Conservation (phyloP, 2,888 invertebrate genomes). For the Thymelicus lineola region DNA sequence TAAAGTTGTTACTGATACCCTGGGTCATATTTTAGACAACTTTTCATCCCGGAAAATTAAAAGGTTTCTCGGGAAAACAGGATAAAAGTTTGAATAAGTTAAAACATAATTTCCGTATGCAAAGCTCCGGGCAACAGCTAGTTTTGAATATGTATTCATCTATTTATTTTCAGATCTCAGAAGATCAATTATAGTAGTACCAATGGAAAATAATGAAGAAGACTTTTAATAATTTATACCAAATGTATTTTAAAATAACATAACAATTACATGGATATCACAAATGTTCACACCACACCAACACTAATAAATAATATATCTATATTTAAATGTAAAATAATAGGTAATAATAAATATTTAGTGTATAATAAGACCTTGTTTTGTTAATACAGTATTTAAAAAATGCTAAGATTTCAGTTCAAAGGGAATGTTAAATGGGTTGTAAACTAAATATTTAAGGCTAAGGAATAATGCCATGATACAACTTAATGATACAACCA, state of each 20-base stretch:
- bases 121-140: too few species aligned
- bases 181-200: slow-evolving; percentile 59
- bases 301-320: slow-evolving; percentile 32
- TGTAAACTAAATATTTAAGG: neutral
- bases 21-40: too few species aligned
- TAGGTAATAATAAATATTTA: slow-evolving; percentile 25
- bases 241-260: slow-evolving; percentile 11
- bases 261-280: slow-evolving; percentile 21
- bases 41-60: too few species aligned
- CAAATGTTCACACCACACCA: slow-evolving; percentile 27
- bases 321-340: slow-evolving; percentile 27
- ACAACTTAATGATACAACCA: too few species aligned
- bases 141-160: neutral
- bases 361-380: slow-evolving; percentile 19
- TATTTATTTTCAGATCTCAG: slow-evolving; percentile 51
- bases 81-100: too few species aligned
- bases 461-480: neutral
- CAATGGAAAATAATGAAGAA: slow-evolving; percentile 53
- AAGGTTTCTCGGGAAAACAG: too few species aligned
- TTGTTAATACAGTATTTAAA: slow-evolving; percentile 3
- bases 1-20: too few species aligned
- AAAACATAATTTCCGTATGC: too few species aligned
- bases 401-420: neutral
- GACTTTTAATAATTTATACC: neutral
- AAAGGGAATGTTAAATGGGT: slow-evolving; percentile 4